Evolutionary conservation across 2,113 vertebrate species (phyloP), one percentile per base, ranked within the genome.

Genomic region (Pteronura brasiliensis): DNA sequence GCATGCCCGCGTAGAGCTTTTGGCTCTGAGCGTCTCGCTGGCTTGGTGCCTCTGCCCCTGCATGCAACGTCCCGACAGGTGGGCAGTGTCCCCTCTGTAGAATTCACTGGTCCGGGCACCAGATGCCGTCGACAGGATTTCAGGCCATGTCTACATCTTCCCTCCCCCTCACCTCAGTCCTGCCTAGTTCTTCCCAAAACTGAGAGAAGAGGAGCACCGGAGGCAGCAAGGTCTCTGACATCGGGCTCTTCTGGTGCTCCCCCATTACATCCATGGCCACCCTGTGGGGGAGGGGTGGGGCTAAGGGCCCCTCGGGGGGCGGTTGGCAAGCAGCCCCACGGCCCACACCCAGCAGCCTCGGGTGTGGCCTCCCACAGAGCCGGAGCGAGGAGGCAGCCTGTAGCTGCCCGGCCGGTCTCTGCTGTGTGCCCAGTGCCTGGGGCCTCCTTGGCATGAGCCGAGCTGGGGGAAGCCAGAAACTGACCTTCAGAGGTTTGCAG

Each of bases 401-500:
- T 88, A 91, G 90, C 81, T 47, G 84, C 93, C 95, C 34, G 25
- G 92, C 90, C 96, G 81, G 77, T 79, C 83, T 86, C 90, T 93
- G 85, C 76, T 83, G 72, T 86, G 25, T 85, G 97, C 96, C 98
- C 85, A 84, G 61, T 71, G 80, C 63, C 80, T 95, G 79, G 52
- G 61, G 61, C 21, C 23, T 47, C 77, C 90, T 55, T 34, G 69
- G 88, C 92, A 80, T 25, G 79, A 88, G 63, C 0, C 57, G 77
- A 88, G 77, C 84, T 77, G 44, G 76, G 85, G 93, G 65, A 63
- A 88, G 79, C 71, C 83, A 91, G 95, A 97, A n/a, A 94, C 98
- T 98, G 98, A 99, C 99, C 99, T 99, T 99, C 69, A 99, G 98
- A 31, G 99, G 99, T 95, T 99, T 99, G 99, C 99, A 99, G 98